Evolutionary conservation across 1,140 invertebrate species (phyloP).

Genomic region (Nephotettix cincticeps): DNA sequence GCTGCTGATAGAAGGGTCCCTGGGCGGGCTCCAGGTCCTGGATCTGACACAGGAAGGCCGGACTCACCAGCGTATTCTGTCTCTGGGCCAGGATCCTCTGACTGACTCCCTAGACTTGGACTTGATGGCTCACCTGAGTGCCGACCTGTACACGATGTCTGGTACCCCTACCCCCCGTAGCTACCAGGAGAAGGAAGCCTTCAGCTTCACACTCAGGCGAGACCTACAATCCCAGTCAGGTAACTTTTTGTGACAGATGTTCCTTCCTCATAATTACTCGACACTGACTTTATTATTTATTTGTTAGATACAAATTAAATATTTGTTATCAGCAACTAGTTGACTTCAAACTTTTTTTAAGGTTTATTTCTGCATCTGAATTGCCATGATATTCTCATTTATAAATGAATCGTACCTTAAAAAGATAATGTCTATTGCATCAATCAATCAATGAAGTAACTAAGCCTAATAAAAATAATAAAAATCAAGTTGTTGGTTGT

Average conservation of each 20-base stretch:
- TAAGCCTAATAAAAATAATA: no score
- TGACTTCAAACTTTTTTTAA: no score
- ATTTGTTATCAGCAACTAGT: no score
- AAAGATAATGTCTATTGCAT: no score
- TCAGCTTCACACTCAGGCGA: conserved; percentile 63
- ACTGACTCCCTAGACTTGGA: conserved; percentile 46
- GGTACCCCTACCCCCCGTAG: conserved; percentile 38
- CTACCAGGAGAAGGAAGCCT: conserved; percentile 54
- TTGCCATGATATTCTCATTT: no score
- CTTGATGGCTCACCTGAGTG: conserved; percentile 41
- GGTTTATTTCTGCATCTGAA: no score
- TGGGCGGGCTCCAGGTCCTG: conserved; percentile 88
- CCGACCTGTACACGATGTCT: conserved; percentile 52
- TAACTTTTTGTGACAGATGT: conserved; percentile 1
- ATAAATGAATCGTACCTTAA: no score
- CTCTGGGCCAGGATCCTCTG: conserved; percentile 76
- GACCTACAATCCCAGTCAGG: conserved; percentile 44
- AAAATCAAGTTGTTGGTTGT: no score
- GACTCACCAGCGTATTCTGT: conserved; percentile 80
- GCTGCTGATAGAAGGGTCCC: conserved; percentile 73
- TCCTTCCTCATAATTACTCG: no score
- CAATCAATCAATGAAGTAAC: no score
- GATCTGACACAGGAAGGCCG: conserved; percentile 84
- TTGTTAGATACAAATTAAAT: no score
- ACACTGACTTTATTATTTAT: no score